phyloP scores from a whole-genome alignment of 1,140 invertebrate genomes.

The Euschistus heros region DNA sequence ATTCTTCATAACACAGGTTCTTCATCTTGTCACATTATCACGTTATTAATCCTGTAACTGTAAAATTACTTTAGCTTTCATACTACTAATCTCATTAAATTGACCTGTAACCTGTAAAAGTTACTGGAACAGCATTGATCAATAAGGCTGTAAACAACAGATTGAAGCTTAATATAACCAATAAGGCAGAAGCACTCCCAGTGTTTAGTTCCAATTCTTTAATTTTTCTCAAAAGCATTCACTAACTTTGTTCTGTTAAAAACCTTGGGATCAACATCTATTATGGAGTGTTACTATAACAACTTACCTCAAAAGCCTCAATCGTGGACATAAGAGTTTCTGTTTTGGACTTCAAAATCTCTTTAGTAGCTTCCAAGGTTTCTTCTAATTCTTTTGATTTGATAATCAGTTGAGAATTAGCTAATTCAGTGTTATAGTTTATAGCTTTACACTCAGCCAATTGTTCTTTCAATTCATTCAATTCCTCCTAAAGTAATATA shows the following conservation, averaged over 20 bases:
- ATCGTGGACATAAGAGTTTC: neutral
- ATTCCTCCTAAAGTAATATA: neutral
- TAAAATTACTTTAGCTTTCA: too few relatives aligned
- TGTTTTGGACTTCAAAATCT: neutral
- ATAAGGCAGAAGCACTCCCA: neutral
- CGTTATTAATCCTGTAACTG: too few relatives aligned
- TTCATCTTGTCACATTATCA: too few relatives aligned
- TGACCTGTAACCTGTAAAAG: too few relatives aligned
- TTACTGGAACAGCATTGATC: too few relatives aligned
- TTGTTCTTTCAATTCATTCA: constrained; percentile 2
- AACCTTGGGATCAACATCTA: neutral
- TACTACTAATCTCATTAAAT: too few relatives aligned
- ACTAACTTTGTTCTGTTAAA: neutral
- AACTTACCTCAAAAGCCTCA: neutral
- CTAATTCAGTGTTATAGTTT: neutral
- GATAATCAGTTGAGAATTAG: neutral
- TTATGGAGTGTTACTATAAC: neutral
- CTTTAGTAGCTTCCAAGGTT: neutral
- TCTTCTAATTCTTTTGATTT: neutral
- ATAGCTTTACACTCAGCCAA: neutral
- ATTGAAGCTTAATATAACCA: neutral
- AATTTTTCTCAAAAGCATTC: neutral
- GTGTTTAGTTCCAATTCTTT: neutral
- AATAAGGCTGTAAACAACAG: too few relatives aligned
- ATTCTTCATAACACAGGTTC: too few relatives aligned